These are phyloP conservation scores for Papilio dardanus DNA, from an alignment of 1,140 invertebrate species.

Conservation along the genomic window DNA sequence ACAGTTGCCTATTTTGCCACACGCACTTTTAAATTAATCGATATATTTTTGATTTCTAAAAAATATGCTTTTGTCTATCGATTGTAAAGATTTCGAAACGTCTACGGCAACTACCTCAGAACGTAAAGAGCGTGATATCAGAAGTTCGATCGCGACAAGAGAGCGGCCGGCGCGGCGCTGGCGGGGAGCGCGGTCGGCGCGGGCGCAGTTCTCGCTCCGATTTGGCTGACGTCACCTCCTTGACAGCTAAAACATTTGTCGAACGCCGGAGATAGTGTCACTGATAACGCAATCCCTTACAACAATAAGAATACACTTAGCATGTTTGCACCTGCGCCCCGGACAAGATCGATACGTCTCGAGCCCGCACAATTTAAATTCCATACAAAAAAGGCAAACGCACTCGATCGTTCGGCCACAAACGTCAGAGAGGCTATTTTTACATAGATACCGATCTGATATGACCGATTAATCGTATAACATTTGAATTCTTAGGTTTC, in stretches of 20 bases:
- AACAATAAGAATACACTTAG: conserved; percentile 82
- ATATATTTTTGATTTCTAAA: background rate
- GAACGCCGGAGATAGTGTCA: conserved; percentile 80
- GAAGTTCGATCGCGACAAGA: conserved; percentile 58
- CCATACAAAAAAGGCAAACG: conserved; percentile 49
- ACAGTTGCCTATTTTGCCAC: background rate
- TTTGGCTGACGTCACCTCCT: conserved; percentile 79
- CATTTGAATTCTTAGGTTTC: conserved; percentile 43
- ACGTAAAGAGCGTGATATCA: conserved; percentile 62
- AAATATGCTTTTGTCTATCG: background rate
- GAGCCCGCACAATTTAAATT: conserved; percentile 59
- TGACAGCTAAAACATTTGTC: conserved; percentile 82
- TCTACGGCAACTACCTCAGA: conserved; percentile 53
- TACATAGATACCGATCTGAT: conserved; percentile 35
- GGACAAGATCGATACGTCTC: conserved; percentile 64
- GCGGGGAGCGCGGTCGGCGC: conserved; percentile 49
- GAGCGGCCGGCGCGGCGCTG: conserved; percentile 44
- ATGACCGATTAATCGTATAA: conserved; percentile 37
- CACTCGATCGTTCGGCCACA: conserved; percentile 21
- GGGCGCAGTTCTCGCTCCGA: conserved; percentile 57
- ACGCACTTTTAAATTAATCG: background rate
- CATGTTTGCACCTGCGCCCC: conserved; percentile 80
- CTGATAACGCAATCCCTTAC: conserved; percentile 80
- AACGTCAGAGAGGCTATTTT: conserved; percentile 25
- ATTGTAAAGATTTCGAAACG: conserved; percentile 40